Conservation (phyloP, 2,888 invertebrate species). For the Nemurella pictetii region DNA sequence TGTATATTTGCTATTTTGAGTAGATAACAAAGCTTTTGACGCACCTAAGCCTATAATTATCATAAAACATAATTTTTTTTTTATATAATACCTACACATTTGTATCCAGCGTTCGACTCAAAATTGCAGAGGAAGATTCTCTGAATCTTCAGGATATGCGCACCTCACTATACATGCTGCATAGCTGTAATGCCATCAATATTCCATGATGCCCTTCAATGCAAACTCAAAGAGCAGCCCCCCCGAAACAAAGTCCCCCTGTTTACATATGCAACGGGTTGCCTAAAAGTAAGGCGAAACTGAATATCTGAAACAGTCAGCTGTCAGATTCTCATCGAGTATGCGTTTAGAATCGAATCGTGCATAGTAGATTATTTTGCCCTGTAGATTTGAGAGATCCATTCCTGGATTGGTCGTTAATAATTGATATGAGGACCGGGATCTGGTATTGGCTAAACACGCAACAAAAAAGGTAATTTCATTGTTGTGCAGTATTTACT, state of each 20-base stretch:
- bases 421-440: not conserved
- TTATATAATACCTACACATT: no score
- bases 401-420: not conserved
- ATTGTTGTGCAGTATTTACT: no score
- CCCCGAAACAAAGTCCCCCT: not conserved
- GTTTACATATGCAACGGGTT: not conserved
- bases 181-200: not conserved
- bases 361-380: not conserved
- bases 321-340: not conserved
- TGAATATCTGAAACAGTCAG: not conserved
- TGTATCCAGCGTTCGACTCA: no score
- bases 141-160: no score
- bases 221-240: not conserved
- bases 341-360: not conserved
- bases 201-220: not conserved
- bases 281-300: not conserved
- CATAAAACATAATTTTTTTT: no score
- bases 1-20: no score
- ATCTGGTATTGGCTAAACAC: not conserved
- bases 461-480: not conserved
- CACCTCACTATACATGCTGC: no score
- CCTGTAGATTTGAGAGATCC: not conserved
- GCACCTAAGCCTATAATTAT: no score
- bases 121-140: no score
- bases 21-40: no score